Evolutionary conservation across 2,113 vertebrate species (phyloP).

Genomic region (Clarias gariepinus): DNA sequence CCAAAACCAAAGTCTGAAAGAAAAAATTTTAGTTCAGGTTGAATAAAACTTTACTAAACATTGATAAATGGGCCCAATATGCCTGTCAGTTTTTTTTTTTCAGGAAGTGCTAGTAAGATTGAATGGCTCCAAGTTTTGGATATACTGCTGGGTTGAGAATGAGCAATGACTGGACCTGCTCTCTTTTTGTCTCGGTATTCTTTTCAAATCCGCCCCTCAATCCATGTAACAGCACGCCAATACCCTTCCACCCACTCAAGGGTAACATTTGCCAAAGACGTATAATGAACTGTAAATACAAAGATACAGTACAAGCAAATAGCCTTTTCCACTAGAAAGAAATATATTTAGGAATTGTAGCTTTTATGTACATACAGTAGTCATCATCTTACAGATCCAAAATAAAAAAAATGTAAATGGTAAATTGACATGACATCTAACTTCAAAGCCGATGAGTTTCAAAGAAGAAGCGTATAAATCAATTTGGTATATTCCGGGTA

Average conservation of each 20-base stretch:
- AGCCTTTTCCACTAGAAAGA: background rate
- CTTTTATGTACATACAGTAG: background rate
- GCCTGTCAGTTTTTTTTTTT: no score
- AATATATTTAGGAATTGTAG: background rate
- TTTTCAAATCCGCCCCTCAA: background rate
- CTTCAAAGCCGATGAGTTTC: background rate
- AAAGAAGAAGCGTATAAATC: background rate
- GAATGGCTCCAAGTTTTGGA: slow-evolving; percentile 21
- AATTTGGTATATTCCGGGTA: background rate
- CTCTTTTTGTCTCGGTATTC: slow-evolving; percentile 29
- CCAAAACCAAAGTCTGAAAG: no score
- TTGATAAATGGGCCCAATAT: no score
- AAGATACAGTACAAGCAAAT: slow-evolving; percentile 3
- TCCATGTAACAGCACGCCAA: slow-evolving; percentile 41
- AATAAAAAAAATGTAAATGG: background rate
- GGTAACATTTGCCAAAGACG: background rate
- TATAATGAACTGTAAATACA: slow-evolving; percentile 8
- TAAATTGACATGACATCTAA: background rate
- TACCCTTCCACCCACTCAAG: slow-evolving; percentile 48
- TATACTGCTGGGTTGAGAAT: slow-evolving; percentile 22
- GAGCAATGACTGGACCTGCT: slow-evolving; percentile 33
- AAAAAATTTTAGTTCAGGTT: no score
- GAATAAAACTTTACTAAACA: no score
- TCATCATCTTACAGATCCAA: background rate
- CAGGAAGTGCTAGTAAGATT: background rate